A percentile compares a stretch with the other conserved stretches of the same genome.
Conservation (phyloP, 2,797 vertebrate species). For the Gephyroberyx darwinii region DNA sequence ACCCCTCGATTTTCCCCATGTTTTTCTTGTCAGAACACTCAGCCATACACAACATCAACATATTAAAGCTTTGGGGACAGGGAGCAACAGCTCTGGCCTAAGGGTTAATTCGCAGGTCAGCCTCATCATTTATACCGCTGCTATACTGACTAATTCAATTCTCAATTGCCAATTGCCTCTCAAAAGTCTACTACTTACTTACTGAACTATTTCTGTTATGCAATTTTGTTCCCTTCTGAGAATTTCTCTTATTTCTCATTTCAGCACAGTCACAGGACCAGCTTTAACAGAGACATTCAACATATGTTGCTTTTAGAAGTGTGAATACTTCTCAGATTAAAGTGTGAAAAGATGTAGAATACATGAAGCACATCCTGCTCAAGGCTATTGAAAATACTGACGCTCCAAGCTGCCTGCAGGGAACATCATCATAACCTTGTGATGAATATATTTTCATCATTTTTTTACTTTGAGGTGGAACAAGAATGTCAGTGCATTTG, state of each 20-base stretch:
- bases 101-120: constrained; percentile 71
- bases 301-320: constrained; percentile 66
- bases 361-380: constrained; percentile 69
- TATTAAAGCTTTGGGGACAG: constrained; percentile 63
- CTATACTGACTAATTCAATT: constrained; percentile 36
- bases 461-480: constrained; percentile 59
- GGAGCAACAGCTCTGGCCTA: constrained; percentile 45
- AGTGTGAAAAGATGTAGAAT: constrained; percentile 77
- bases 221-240: constrained; percentile 13
- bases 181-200: too few relatives aligned
- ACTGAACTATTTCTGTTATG: constrained; percentile 3
- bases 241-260: constrained; percentile 49
- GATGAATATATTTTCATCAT: constrained; percentile 72
- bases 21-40: constrained; percentile 80
- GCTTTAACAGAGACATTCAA: constrained; percentile 71
- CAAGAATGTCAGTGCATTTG: constrained; percentile 61
- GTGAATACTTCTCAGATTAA: constrained; percentile 69
- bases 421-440: constrained; percentile 73
- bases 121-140: constrained; percentile 34
- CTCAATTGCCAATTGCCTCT: not conserved
- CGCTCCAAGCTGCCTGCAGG: constrained; percentile 68
- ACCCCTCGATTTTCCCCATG: constrained; percentile 28
- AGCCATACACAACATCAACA: constrained; percentile 81
- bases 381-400: constrained; percentile 65
- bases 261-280: constrained; percentile 71